Base-by-base conservation (phyloP, 2,888 invertebrate genomes). In the Nemurella pictetii region DNA sequence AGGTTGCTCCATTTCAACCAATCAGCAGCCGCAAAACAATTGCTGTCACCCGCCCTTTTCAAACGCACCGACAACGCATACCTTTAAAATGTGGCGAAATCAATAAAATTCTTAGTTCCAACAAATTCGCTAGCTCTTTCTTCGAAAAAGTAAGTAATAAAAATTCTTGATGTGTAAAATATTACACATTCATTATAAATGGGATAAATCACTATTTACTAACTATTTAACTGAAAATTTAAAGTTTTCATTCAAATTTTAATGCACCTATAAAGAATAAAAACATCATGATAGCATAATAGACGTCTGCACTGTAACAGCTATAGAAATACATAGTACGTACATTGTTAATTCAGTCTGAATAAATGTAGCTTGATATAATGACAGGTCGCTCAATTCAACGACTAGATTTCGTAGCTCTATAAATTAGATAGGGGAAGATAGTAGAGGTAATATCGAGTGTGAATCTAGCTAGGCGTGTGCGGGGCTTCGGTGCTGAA, bases 401-500 rank as follows among this genome's bases (percentile, higher is more conserved):
- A 75, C 28, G 28, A 75, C 26, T 75, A 75, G 75, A 75, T 75
- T 55, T 55, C 55, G 9, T 55, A 55, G 55, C 9, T 12, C 55
- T 55, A 55, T 55, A 55, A 7, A 27, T 75, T 75, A 27, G 75
- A 75, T 27, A 25, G 28, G 12, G 20, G n/a, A 25, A 25, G 25
- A 25, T 28, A 75, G n/a, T n/a, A 75, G 26, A 27, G 9, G 3
- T 5, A 75, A 27, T 9, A 28, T 77, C 15, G 27, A 80, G 26
- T 12, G 20, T 89, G 90, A 91, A 88, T 91, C 91, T 80, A 55
- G 20, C 55, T 55, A 55, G 91, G 91, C 77, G 91, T 89, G 88
- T 91, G 93, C 81, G 95, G 95, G 87, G 94, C 94, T 89, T 95
- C 95, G 87, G 95, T 95, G 91, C 97, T 97, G 92, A 97, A 98